Evolutionary conservation across 2,888 invertebrate genomes (phyloP), one percentile per base, ranked within the genome.

Genomic region (Ophioninae sp.): DNA sequence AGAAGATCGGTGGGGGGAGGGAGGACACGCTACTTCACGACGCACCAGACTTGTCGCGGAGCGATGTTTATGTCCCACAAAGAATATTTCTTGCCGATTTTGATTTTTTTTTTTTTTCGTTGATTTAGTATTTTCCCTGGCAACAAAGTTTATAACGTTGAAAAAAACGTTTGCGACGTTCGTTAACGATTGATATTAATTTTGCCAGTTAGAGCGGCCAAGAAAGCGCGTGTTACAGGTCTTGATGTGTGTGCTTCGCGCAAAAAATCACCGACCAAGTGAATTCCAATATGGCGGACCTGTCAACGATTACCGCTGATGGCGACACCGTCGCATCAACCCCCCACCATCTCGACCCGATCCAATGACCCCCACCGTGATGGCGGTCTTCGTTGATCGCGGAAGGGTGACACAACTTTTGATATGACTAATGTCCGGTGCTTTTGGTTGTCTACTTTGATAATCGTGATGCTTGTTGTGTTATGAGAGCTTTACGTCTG

Each of bases 201-300:
- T 13, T 23, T 17, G 64, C 30, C n/a, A 64, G 13, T 65, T 39
- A 20, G 10, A 61, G 10, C 39, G 20, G n/a, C 76, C 17, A 67
- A 56, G n/a, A 56, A 56, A 37, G 68, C 73, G 74, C 78, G 74
- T 74, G 59, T 73, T 59, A 68, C 61, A 68, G 61, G 67, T 51
- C 22, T 58, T 58, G 56, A 58, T 51, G 56, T 64, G 76, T 72
- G 71, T 75, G 76, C 93, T 93, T 92, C 93, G 92, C 91, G 93
- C 93, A 93, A 93, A 94, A 94, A 94, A 94, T 94, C 94, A 94
- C 94, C 94, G 94, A 86, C 81, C 94, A 94, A 94, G 72, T 56
- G 76, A 67, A 41, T 58, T 94, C 94, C 94, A 94, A 94, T 94
- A 94, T 94, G 94, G 94, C 94, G 94, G 93, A 93, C 67, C 20